phyloP scores from a whole-genome alignment of 2,113 vertebrate genomes.

The Phoenicopterus ruber region DNA sequence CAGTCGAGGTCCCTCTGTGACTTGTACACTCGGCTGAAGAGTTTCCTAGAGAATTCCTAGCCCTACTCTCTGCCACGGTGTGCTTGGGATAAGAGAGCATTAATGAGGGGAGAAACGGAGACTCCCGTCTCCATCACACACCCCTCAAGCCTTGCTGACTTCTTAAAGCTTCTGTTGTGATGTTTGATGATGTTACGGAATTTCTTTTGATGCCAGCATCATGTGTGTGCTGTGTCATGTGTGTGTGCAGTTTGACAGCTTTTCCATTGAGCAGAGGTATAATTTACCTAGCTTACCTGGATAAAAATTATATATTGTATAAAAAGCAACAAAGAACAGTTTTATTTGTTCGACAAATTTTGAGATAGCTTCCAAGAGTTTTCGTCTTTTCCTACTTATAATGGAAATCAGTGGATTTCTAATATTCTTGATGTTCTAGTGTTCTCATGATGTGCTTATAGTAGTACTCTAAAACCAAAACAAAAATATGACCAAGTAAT shows the following conservation, averaged over 20 bases:
- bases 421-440: background rate
- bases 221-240: background rate
- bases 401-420: background rate
- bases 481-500: background rate
- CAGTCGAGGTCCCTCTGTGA: background rate
- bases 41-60: background rate
- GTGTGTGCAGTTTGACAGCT: background rate
- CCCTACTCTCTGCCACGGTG: background rate
- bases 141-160: background rate
- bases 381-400: background rate
- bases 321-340: background rate
- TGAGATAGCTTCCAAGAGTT: background rate
- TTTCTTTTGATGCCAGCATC: background rate
- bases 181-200: accelerated
- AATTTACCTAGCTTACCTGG: background rate
- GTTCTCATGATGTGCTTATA: background rate
- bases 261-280: background rate
- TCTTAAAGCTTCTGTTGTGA: background rate
- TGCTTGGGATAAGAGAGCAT: background rate
- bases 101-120: background rate
- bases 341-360: background rate
- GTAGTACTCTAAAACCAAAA: background rate
- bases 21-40: background rate
- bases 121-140: background rate
- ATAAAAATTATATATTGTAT: background rate